phyloP scores from a whole-genome alignment of 2,797 vertebrate genomes.

The Lemur catta region DNA sequence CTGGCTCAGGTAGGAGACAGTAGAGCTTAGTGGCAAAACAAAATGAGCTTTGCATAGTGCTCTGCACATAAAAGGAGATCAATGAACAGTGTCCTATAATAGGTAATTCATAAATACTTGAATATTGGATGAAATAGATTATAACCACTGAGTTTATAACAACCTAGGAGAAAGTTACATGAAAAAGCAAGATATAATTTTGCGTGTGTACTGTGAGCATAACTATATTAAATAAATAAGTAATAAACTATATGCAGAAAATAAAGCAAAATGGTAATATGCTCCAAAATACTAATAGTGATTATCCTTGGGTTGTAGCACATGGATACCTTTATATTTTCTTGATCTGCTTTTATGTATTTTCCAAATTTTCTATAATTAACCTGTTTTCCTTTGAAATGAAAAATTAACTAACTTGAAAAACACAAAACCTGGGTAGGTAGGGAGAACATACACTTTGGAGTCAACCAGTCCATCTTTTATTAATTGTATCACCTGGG shows the following conservation, averaged over 20 bases:
- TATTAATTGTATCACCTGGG: not conserved
- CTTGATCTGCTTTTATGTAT: not conserved
- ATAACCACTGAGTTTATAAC: not conserved
- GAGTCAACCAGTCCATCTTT: not conserved
- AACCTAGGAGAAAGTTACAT: not conserved
- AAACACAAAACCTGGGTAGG: not conserved
- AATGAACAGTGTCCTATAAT: not conserved
- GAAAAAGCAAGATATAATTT: not conserved
- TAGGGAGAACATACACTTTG: not conserved
- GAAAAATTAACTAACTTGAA: constrained; percentile 11
- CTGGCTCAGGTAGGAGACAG: not conserved
- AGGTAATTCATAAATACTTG: not conserved
- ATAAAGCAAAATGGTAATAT: not conserved
- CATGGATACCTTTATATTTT: not conserved
- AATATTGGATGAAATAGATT: not conserved
- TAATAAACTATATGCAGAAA: not conserved
- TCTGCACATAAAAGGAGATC: not conserved
- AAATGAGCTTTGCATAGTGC: not conserved
- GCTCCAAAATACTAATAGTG: not conserved
- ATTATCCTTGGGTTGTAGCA: not conserved
- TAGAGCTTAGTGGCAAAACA: not conserved
- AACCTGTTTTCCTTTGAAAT: constrained; percentile 12
- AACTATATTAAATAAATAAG: not conserved
- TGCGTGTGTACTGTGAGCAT: not conserved
- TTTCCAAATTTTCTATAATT: not conserved